Evolutionary conservation across 1,140 invertebrate genomes (phyloP).

Genomic region (Schlechtendalia chinensis): DNA sequence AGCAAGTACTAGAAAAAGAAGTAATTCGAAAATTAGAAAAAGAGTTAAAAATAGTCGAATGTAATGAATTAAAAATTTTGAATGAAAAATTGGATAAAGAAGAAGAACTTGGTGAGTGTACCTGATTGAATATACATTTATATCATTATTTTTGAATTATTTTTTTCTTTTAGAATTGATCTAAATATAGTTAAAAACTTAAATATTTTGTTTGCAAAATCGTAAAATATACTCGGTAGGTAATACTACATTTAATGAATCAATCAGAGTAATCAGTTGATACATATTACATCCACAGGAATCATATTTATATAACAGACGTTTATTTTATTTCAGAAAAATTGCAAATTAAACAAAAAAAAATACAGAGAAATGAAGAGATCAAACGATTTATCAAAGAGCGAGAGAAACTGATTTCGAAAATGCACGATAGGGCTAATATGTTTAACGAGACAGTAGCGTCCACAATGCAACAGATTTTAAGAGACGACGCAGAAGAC

Average conservation of each 20-base stretch:
- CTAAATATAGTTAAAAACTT: too few species aligned
- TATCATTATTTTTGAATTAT: background rate
- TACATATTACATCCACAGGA: too few species aligned
- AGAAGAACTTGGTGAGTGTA: constrained; percentile 2
- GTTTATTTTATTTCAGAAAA: constrained; percentile 12
- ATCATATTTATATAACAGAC: background rate
- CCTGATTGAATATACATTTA: background rate
- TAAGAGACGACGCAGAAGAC: background rate
- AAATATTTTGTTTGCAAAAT: too few species aligned
- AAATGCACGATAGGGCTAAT: background rate
- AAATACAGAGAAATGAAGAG: background rate
- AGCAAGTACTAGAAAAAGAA: constrained; percentile 13
- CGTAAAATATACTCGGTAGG: too few species aligned
- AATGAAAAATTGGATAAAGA: constrained; percentile 12
- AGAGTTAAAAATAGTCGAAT: constrained; percentile 25
- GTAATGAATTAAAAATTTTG: background rate
- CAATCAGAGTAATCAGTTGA: too few species aligned
- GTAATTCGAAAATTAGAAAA: background rate
- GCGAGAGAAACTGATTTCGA: background rate
- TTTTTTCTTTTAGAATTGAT: too few species aligned
- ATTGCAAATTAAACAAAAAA: background rate
- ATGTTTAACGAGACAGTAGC: background rate
- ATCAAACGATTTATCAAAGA: background rate
- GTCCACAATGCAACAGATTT: background rate
- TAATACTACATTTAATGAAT: too few species aligned